Evolutionary conservation across 30 jellyfish, hydroid and myxozoan genomes (phyloP).

Genomic region (Hydractinia symbiolongicarpus): DNA sequence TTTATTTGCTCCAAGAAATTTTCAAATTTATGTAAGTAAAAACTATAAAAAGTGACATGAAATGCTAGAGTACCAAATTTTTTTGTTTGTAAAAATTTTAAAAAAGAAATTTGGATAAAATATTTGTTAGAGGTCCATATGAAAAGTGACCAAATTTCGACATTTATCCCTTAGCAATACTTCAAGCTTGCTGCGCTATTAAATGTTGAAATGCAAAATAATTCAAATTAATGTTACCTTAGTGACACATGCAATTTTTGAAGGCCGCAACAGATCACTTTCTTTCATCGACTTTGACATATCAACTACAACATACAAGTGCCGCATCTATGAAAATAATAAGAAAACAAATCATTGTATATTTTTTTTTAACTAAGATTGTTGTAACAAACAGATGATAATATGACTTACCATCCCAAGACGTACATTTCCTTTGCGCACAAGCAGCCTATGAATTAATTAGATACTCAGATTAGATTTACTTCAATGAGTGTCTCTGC

Average conservation of each 20-base stretch:
- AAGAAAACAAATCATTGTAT: background rate
- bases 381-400: background rate
- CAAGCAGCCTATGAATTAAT: constrained; percentile 42
- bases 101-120: too few relatives aligned
- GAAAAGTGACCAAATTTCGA: too few relatives aligned
- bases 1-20: background rate
- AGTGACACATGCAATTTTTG: constrained; percentile 72
- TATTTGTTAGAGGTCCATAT: too few relatives aligned
- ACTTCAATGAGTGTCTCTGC: background rate
- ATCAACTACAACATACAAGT: constrained; percentile 63
- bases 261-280: constrained; percentile 78
- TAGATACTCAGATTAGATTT: too few relatives aligned
- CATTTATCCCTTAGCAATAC: too few relatives aligned
- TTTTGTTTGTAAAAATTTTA: too few relatives aligned
- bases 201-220: too few relatives aligned
- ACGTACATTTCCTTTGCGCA: constrained; percentile 86
- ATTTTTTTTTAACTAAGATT: too few relatives aligned
- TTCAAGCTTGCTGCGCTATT: background rate
- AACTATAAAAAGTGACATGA: too few relatives aligned
- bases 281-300: constrained; percentile 87
- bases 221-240: constrained; percentile 41
- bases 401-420: constrained; percentile 87
- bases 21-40: too few relatives aligned
- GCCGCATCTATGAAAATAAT: constrained; percentile 70
- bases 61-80: too few relatives aligned